Base-by-base conservation (phyloP, 2,888 invertebrate genomes). In the Habroteleia sp. region DNA sequence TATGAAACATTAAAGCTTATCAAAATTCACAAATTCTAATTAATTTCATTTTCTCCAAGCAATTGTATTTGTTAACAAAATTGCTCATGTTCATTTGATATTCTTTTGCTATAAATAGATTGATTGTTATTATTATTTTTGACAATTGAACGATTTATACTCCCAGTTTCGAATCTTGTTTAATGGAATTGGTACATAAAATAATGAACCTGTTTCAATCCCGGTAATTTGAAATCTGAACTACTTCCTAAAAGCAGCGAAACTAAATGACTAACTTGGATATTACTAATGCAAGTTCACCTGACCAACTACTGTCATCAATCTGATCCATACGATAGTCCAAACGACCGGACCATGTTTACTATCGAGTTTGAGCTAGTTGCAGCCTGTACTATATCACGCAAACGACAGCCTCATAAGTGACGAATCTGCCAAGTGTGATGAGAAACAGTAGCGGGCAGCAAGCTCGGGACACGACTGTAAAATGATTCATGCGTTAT, bases 401-500 rank as follows among this genome's bases (percentile, higher is more conserved):
- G 31, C 14, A 13, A 39, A 20, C 31, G 60, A 60, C 44, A 25
- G 60, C 1, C 17, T 27, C 46, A 13, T 8, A 11, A 48, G 39
- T 48, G 60, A 48, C 60, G 60, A 44, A 20, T 35, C 37, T 11
- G 42, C 33, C 56, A 25, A 33, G 56, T 23, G 42, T 14, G 56
- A 58, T 42, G 42, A 58, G 42, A 23, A 46, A 17, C 46, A 46
- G 46, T 31, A 7, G 29, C 25, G 14, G 31, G 10, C 46, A 46
- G 46, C 17, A 7, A 16, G 23, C 29, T 1, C 23, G 41, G 6
- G 5, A 10, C 39, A 20, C 20, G 13, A 31, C 41, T 17, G 41
- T 23, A 20, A 58, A 58, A 14, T 42, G 56, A 52, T 27, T 39
- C 37, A 33, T 37, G 37, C 37, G 11, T 27, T 27, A 27, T 39